Base-by-base conservation (phyloP, 2,888 invertebrate genomes). In the Dolichomitus sp. region DNA sequence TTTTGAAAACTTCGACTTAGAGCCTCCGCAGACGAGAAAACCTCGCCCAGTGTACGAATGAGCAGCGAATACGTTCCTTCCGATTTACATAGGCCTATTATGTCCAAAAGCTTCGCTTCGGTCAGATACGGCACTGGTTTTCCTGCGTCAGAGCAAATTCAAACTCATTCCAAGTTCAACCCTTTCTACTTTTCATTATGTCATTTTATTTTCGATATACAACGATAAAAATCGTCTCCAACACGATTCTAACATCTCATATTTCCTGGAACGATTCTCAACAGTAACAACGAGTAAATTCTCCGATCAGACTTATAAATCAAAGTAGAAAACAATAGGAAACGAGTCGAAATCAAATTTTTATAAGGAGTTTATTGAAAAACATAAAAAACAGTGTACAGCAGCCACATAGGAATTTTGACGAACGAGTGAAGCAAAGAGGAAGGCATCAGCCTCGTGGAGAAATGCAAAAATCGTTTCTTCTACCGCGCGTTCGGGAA, bases 1-100 rank as follows among this genome's bases (percentile, higher is more conserved):
- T 90, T 94, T 91, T 89, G 95, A 94, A 98, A 97, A 95, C 97
- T 97, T 88, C 96, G 95, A 65, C 97, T 96, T 70, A 98, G 94
- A 82, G 96, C 95, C 84, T 96, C 96, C 54, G 96, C 95, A 83
- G 94, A 94, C 40, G 95, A 95, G 93, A 97, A 98, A 0, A 98
- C 97, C 92, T 97, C 96, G 0, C 97, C 97, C 42, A 98, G 93
- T 14, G 97, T 96, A 76, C 97, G 95, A 84, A 97, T 96, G 59
- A 98, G 94, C 11, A 96, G 95, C 61, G 97, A 96, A 90, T 97
- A 97, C 76, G 95, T 95, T 85, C 96, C 95, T 54, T 95, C 95
- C 83, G 95, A 94, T 89, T 96, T 95, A 91, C 98, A 98, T 88
- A 95, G 96, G 85, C 96, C 96, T 87, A 98, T 96, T 81, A 98